These are phyloP conservation scores for Choloepus didactylus DNA, from an alignment of 2,797 vertebrate genomes.

Conservation along the genomic window DNA sequence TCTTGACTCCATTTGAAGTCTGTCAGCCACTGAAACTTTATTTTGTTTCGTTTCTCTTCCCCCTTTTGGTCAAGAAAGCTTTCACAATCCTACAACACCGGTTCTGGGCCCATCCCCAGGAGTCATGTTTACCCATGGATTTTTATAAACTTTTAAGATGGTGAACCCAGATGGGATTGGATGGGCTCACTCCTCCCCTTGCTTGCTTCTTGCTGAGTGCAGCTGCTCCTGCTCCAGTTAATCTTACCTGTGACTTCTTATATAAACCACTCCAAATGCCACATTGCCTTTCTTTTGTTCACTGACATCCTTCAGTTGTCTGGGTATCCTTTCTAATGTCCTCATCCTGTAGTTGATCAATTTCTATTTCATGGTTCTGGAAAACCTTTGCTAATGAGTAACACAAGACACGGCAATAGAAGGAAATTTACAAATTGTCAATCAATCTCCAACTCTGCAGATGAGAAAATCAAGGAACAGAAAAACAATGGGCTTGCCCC, in stretches of 20 bases:
- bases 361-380: background rate
- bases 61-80: too few species aligned
- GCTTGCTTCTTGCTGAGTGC: background rate
- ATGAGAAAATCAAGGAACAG: background rate
- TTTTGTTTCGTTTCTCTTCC: too few species aligned
- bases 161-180: background rate
- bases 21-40: too few species aligned
- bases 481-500: background rate
- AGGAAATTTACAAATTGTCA: background rate
- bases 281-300: background rate
- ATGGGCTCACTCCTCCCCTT: background rate
- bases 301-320: background rate
- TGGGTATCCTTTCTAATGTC: background rate
- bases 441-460: background rate
- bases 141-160: background rate
- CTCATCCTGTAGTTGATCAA: background rate
- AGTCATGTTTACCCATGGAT: background rate
- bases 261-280: background rate
- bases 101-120: too few species aligned
- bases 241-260: background rate
- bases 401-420: background rate
- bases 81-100: too few species aligned
- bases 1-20: too few species aligned
- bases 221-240: background rate
- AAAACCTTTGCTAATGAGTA: background rate